These are phyloP conservation scores for Chrysaora quinquecirrha DNA, from an alignment of 30 jellyfish, hydroid and myxozoan species.

Conservation along the genomic window DNA sequence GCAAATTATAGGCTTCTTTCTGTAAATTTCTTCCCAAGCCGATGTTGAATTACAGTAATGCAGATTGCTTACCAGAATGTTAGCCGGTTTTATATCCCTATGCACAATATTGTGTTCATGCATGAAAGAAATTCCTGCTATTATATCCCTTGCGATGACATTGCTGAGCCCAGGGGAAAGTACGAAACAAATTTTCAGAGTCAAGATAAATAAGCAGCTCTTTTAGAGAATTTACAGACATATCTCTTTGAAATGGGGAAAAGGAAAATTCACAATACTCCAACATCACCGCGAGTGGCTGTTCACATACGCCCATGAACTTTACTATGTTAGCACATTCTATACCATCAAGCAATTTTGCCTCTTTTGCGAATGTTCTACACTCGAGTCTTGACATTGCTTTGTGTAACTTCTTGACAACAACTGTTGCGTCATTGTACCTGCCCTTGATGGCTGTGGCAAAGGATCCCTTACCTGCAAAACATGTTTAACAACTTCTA, in stretches of 20 bases:
- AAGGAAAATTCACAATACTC: conserved; percentile 37
- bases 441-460: conserved; percentile 24
- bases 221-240: conserved; percentile 16
- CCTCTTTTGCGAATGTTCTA: conserved; percentile 36
- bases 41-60: conserved; percentile 20
- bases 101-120: conserved; percentile 28
- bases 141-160: conserved; percentile 1
- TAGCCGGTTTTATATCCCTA: conserved; percentile 47
- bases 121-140: conserved; percentile 6
- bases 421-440: conserved; percentile 10
- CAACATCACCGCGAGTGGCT: conserved; percentile 38
- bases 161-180: conserved; percentile 18
- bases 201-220: conserved; percentile 8
- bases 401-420: conserved; percentile 2
- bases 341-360: conserved; percentile 8
- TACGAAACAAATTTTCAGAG: conserved; percentile 2
- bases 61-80: conserved; percentile 36
- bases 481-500: too few species aligned
- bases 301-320: conserved; percentile 31
- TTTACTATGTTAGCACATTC: conserved; percentile 25
- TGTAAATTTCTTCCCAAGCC: background rate
- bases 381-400: background rate
- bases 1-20: conserved; percentile 15
- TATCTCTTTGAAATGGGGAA: conserved; percentile 16
- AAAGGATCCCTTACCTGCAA: conserved; percentile 35